Conservation (phyloP, 1,140 invertebrate genomes). For the Nephila pilipes region DNA sequence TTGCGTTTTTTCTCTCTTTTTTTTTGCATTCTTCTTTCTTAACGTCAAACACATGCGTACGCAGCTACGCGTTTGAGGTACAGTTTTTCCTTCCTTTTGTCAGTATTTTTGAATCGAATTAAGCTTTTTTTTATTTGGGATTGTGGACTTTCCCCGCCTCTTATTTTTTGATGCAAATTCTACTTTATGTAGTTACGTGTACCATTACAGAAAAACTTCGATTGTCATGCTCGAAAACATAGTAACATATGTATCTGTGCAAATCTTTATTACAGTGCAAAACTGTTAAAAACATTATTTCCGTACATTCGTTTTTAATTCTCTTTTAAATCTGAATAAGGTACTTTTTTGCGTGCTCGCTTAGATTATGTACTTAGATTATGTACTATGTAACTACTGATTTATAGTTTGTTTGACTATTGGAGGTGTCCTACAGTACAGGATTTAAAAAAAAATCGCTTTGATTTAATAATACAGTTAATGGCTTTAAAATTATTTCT, state of each 20-base stretch:
- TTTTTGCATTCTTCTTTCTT: conserved; percentile 21
- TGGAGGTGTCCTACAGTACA: too few species aligned
- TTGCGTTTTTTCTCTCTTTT: neutral
- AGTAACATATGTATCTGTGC: neutral
- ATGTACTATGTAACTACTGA: too few species aligned
- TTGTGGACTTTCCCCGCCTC: neutral
- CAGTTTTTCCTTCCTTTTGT: conserved; percentile 24
- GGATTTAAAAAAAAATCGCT: too few species aligned
- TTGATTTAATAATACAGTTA: too few species aligned
- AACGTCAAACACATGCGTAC: conserved; percentile 55
- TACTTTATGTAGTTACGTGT: neutral
- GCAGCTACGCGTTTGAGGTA: conserved; percentile 63
- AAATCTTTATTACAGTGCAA: neutral
- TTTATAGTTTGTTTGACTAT: too few species aligned
- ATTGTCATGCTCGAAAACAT: neutral
- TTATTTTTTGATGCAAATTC: conserved; percentile 20
- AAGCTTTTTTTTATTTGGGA: conserved; percentile 34
- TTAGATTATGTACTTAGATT: too few species aligned
- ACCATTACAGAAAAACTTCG: neutral
- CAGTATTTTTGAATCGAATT: conserved; percentile 45
- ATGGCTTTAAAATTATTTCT: neutral
- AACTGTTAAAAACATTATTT: too few species aligned
- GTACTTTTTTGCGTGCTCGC: neutral
- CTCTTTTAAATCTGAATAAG: neutral
- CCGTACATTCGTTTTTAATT: neutral